These are phyloP conservation scores for Papilio machaon DNA, from an alignment of 1,140 invertebrate species.

Conservation along the genomic window DNA sequence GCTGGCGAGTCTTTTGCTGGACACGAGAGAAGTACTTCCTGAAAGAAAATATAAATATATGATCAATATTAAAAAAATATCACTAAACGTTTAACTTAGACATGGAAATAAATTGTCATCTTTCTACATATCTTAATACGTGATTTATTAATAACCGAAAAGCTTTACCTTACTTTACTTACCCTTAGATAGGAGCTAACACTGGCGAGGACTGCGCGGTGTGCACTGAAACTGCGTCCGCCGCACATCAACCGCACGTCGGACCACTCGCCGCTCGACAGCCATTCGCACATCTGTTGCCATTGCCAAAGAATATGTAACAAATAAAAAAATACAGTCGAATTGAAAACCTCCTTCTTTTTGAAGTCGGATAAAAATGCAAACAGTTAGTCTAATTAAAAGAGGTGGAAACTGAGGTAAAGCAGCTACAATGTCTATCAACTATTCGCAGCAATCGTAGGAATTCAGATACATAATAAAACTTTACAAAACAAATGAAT, in stretches of 20 bases:
- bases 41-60: conserved; percentile 42
- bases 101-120: neutral
- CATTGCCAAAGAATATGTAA: conserved; percentile 6
- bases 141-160: too few species aligned
- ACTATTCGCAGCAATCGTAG: too few species aligned
- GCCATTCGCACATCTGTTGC: conserved; percentile 69
- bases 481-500: too few species aligned
- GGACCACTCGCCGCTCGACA: conserved; percentile 64
- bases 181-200: conserved; percentile 74
- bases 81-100: neutral
- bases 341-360: too few species aligned
- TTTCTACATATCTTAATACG: neutral
- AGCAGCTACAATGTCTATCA: too few species aligned
- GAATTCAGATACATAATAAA: too few species aligned
- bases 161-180: conserved; percentile 32
- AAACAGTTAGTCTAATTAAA: neutral
- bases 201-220: conserved; percentile 70
- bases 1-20: conserved; percentile 63
- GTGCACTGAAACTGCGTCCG: conserved; percentile 64
- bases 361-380: too few species aligned
- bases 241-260: conserved; percentile 68
- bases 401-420: too few species aligned
- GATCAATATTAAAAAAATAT: neutral
- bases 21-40: conserved; percentile 67
- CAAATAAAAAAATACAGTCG: too few species aligned